Conservation (phyloP, 2,113 vertebrate genomes). For the Sapajus apella region DNA sequence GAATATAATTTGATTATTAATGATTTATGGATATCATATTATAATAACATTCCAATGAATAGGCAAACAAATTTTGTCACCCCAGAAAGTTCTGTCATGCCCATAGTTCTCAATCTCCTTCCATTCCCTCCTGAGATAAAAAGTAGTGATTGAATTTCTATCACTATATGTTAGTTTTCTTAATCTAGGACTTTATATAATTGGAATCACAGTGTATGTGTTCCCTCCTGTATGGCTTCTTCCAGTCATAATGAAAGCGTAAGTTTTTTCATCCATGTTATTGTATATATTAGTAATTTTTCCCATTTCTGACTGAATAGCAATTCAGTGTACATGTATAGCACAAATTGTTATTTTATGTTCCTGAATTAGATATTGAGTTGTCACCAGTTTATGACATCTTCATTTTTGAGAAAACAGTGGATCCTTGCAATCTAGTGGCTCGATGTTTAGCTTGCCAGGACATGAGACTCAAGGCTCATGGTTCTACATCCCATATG, state of each 20-base stretch:
- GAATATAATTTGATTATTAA: background rate
- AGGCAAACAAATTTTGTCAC: background rate
- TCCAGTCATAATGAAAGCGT: background rate
- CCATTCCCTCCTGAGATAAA: background rate
- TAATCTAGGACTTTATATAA: too few species aligned
- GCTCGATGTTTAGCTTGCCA: background rate
- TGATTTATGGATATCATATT: background rate
- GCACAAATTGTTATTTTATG: too few species aligned
- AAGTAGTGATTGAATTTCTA: too few species aligned
- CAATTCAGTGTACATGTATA: background rate
- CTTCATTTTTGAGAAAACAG: background rate
- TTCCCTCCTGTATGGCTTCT: too few species aligned
- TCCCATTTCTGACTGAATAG: background rate
- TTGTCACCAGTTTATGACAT: background rate
- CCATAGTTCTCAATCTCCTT: background rate
- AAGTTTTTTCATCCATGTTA: background rate
- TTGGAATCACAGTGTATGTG: too few species aligned
- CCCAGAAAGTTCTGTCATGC: background rate
- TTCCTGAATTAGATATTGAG: too few species aligned
- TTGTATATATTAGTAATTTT: background rate
- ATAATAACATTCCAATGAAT: background rate
- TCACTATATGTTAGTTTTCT: too few species aligned
- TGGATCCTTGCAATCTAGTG: background rate
- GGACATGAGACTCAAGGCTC: background rate
- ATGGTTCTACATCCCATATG: background rate